Evolutionary conservation across 2,113 vertebrate species (phyloP).

Genomic region (Orcinus orca): DNA sequence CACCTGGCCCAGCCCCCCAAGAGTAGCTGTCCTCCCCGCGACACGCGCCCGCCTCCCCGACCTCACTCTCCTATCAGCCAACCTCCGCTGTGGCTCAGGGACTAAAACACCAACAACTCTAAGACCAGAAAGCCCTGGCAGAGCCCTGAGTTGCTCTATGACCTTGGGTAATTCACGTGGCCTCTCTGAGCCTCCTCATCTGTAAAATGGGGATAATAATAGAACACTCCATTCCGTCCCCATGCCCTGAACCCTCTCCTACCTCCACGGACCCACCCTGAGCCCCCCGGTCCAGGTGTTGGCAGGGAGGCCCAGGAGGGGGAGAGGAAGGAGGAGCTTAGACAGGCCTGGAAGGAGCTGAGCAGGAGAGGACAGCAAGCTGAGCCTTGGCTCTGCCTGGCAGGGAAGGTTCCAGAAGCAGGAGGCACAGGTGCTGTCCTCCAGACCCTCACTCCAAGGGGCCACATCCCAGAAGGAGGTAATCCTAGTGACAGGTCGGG

Average conservation of each 20-base stretch:
- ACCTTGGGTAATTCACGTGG: background rate
- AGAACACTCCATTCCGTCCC: background rate
- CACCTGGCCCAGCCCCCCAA: background rate
- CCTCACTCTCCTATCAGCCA: rapidly evolving
- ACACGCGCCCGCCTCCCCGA: rapidly evolving
- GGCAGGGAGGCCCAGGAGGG: background rate
- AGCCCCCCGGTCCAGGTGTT: background rate
- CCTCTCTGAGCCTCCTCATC: background rate
- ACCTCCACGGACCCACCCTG: rapidly evolving
- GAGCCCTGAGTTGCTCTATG: rapidly evolving
- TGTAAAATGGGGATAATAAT: too few relatives aligned
- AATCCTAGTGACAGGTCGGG: background rate
- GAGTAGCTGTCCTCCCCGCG: background rate
- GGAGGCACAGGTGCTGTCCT: background rate
- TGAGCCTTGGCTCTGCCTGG: background rate
- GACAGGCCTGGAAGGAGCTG: background rate
- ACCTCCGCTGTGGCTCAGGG: background rate
- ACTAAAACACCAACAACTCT: rapidly evolving
- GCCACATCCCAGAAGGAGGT: background rate
- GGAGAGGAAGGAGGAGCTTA: background rate
- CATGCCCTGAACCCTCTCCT: background rate
- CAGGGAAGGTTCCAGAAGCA: background rate
- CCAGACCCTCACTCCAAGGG: background rate
- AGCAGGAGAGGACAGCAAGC: background rate
- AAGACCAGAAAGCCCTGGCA: background rate